Conservation (phyloP, 2,888 invertebrate species). For the Plebejus melissa region DNA sequence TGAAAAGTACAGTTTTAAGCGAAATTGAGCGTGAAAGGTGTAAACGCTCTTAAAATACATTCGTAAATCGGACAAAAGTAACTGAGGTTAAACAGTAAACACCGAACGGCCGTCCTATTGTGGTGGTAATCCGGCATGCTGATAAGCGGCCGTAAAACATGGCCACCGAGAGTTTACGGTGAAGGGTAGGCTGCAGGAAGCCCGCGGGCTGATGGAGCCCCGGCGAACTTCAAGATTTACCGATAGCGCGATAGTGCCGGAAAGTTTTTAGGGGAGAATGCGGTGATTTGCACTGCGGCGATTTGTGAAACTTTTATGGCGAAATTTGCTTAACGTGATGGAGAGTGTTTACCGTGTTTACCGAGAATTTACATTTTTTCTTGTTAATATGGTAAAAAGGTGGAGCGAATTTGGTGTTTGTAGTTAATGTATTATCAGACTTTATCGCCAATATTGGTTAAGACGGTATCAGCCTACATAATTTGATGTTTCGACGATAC, state of each 20-base stretch:
- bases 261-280: slow-evolving; percentile 36
- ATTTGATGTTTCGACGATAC: not conserved
- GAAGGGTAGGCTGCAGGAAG: slow-evolving; percentile 42
- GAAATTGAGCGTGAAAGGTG: no score
- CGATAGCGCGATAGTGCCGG: slow-evolving; percentile 38
- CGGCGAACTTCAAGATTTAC: slow-evolving; percentile 48
- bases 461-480: not conserved
- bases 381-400: not conserved
- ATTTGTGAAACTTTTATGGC: slow-evolving; percentile 36
- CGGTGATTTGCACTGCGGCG: slow-evolving; percentile 36
- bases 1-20: no score
- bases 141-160: slow-evolving; percentile 13
- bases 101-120: not conserved
- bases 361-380: not conserved
- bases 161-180: slow-evolving; percentile 54
- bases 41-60: not conserved
- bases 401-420: not conserved
- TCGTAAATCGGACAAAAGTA: slow-evolving; percentile 4
- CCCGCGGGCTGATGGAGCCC: slow-evolving; percentile 48
- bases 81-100: not conserved
- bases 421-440: not conserved
- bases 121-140: not conserved
- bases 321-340: slow-evolving; percentile 33
- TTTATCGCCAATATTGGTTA: not conserved
- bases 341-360: not conserved